Percentiles rank a stretch among this genome's conserved stretches.
These are phyloP conservation scores for Zaprionus capensis DNA, from an alignment of 1,140 invertebrate species.

Conservation along the genomic window DNA sequence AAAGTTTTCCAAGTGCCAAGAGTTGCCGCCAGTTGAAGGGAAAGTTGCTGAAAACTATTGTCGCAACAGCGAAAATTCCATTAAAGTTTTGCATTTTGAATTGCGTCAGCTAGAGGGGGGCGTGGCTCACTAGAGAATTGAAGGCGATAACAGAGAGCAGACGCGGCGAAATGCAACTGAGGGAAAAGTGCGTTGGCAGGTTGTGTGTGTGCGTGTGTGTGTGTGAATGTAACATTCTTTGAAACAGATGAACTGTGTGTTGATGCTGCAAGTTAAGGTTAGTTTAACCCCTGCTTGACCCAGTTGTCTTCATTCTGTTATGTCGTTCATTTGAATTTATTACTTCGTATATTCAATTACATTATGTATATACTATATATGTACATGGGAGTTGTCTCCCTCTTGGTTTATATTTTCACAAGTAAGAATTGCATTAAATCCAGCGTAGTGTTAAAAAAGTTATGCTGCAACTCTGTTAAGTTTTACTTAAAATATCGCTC, in stretches of 20 bases:
- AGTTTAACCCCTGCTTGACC: conserved; percentile 47
- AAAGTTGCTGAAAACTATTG: conserved; percentile 58
- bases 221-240: neutral
- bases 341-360: neutral
- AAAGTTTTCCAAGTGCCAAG: conserved; percentile 57
- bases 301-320: neutral
- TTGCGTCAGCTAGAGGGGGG: conserved; percentile 53
- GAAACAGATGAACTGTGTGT: conserved; percentile 24
- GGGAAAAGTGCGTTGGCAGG: conserved; percentile 34
- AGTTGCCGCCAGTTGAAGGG: conserved; percentile 35
- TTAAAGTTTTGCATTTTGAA: conserved; percentile 78
- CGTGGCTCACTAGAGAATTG: conserved; percentile 26
- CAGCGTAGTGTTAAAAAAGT: neutral
- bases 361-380: neutral
- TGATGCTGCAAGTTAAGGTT: conserved; percentile 50
- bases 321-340: neutral
- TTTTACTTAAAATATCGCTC: neutral
- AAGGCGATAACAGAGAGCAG: conserved; percentile 23
- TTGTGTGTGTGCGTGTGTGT: conserved; percentile 6
- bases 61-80: conserved; percentile 67
- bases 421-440: neutral
- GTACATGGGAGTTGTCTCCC: neutral
- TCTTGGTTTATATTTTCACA: neutral
- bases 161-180: conserved; percentile 2
- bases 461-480: neutral